phyloP scores from a whole-genome alignment of 1,140 invertebrate species.

The Sweltsa coloradensis region DNA sequence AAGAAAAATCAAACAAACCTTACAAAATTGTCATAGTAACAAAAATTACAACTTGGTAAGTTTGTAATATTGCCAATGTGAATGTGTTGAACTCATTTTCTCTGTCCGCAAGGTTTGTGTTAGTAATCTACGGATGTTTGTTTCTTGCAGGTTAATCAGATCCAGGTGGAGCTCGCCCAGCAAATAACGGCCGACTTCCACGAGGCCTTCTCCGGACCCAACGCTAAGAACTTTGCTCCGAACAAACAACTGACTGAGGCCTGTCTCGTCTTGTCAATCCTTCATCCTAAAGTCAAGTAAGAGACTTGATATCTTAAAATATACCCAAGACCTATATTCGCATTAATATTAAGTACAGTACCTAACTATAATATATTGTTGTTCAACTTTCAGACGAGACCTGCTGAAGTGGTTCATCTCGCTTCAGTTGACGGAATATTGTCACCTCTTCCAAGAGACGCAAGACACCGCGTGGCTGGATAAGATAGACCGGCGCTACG shows the following conservation, averaged over 20 bases:
- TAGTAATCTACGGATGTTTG: constrained; percentile 26
- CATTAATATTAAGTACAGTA: no score
- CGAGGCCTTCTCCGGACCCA: constrained; percentile 71
- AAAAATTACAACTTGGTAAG: no score
- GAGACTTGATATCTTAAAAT: no score
- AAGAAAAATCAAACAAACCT: no score
- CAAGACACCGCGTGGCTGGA: constrained; percentile 95
- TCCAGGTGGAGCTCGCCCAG: constrained; percentile 70
- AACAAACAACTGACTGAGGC: constrained; percentile 76
- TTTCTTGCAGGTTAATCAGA: constrained; percentile 57
- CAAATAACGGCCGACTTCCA: constrained; percentile 94
- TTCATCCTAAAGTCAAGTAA: constrained; percentile 81
- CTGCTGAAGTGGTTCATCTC: constrained; percentile 87
- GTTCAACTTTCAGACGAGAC: constrained; percentile 40
- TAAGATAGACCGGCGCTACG: constrained; percentile 88
- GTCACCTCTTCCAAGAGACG: constrained; percentile 85
- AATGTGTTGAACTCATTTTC: no score
- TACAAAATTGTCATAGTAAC: no score
- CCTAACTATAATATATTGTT: no score
- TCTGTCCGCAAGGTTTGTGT: no score
- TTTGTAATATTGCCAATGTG: no score
- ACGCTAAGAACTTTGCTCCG: constrained; percentile 54
- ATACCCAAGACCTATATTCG: no score
- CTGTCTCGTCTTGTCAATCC: constrained; percentile 80
- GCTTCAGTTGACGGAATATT: constrained; percentile 81